Conservation (phyloP, 2,113 vertebrate species). For the Callaeas wilsoni region DNA sequence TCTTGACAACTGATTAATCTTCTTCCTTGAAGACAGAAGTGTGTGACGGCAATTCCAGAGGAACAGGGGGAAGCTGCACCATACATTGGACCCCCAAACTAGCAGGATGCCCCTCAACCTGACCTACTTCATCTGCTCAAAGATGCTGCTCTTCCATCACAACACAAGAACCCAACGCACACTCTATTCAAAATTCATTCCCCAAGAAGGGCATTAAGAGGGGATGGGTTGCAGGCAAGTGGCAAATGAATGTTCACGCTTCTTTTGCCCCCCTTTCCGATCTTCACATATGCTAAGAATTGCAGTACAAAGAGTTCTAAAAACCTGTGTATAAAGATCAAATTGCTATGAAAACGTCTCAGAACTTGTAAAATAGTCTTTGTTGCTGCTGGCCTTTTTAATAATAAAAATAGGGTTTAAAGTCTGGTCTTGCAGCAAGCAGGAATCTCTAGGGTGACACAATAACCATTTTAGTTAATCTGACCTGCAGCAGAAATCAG, state of each 20-base stretch:
- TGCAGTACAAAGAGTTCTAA: conserved; percentile 41
- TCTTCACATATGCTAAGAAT: conserved; percentile 28
- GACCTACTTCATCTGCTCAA: neutral
- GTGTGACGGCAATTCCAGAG: neutral
- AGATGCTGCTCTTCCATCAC: neutral
- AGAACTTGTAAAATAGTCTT: conserved; percentile 63
- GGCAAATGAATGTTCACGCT: neutral
- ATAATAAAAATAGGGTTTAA: conserved; percentile 68
- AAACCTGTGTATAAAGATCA: conserved; percentile 60
- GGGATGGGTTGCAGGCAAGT: neutral
- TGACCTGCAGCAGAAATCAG: conserved; percentile 68
- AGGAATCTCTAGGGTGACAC: conserved; percentile 61
- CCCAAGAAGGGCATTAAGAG: neutral
- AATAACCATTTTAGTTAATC: conserved; percentile 70
- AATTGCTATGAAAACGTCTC: conserved; percentile 61
- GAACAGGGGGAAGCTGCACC: neutral
- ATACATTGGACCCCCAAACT: neutral
- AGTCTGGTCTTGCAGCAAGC: conserved; percentile 60
- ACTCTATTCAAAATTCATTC: neutral
- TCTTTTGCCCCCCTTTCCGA: neutral
- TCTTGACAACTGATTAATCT: neutral
- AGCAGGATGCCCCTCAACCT: neutral
- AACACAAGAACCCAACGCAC: neutral
- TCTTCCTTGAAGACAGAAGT: neutral
- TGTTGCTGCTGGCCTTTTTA: conserved; percentile 69